These are phyloP conservation scores for Mus spretus DNA, from an alignment of 2,797 vertebrate genomes.

Conservation along the genomic window DNA sequence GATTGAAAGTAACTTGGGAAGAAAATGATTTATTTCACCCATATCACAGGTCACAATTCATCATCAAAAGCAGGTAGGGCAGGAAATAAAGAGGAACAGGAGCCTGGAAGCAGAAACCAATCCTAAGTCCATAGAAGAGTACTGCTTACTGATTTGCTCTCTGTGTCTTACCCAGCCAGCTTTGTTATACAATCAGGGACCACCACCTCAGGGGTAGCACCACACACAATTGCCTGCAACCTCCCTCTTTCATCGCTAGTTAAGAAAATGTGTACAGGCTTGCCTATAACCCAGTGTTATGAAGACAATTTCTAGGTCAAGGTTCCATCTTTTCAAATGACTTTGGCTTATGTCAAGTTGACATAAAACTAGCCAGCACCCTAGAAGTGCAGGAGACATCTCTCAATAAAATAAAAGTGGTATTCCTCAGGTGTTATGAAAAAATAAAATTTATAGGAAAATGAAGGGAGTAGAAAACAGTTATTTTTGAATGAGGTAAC, in stretches of 20 bases:
- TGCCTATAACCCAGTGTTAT: neutral
- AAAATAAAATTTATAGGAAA: neutral
- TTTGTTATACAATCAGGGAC: neutral
- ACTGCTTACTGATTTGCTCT: neutral
- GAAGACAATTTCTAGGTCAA: neutral
- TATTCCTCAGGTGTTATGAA: neutral
- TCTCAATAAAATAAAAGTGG: neutral
- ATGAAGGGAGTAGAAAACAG: neutral
- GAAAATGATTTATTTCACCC: neutral
- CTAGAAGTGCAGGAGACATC: neutral
- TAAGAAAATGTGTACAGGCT: neutral
- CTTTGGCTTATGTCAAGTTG: neutral
- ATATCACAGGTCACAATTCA: neutral
- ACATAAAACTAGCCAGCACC: neutral
- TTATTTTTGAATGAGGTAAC: neutral
- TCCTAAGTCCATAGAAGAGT: neutral
- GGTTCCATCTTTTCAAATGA: neutral
- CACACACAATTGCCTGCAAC: neutral
- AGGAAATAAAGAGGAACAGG: neutral
- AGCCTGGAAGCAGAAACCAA: neutral
- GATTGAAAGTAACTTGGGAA: neutral
- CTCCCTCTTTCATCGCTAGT: neutral
- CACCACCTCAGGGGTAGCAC: accelerated
- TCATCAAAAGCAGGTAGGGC: neutral
- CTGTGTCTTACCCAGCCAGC: neutral